Conservation (phyloP, 1,140 invertebrate genomes). For the Bombus huntii region DNA sequence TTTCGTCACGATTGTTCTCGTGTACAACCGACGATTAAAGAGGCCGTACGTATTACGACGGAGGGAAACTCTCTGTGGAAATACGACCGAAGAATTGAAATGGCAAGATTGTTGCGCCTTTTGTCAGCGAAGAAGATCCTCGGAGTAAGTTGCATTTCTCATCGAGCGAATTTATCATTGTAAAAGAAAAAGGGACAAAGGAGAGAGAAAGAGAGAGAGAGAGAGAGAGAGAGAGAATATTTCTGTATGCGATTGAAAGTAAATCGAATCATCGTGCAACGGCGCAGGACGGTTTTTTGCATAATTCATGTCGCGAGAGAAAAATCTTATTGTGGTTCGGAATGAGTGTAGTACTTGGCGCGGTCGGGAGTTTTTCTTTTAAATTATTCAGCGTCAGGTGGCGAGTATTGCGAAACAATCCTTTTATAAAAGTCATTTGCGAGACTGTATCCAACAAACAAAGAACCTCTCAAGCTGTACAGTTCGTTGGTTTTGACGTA, state of each 20-base stretch:
- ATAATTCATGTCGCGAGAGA: constrained; percentile 44
- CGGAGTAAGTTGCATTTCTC: neutral
- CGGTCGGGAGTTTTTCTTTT: constrained; percentile 17
- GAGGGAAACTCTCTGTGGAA: neutral
- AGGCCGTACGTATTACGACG: too few species aligned
- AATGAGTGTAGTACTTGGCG: constrained; percentile 6
- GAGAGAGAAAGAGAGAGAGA: neutral
- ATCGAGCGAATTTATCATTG: neutral
- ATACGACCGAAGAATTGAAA: neutral
- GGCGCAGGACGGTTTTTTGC: constrained; percentile 8
- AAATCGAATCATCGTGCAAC: constrained; percentile 19
- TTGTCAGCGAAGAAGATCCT: neutral
- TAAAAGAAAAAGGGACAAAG: neutral
- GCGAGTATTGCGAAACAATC: constrained; percentile 27
- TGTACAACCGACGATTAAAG: neutral
- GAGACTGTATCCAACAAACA: constrained; percentile 10
- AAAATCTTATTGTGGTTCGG: constrained; percentile 22
- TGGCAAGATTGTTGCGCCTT: neutral
- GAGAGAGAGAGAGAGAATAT: neutral
- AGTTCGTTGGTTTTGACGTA: constrained; percentile 17
- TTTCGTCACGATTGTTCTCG: neutral
- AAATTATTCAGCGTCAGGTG: constrained; percentile 41
- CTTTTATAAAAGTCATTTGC: constrained; percentile 43
- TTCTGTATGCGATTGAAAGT: constrained; percentile 9
- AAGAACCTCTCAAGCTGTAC: constrained; percentile 7